Evolutionary conservation across 2,797 vertebrate species (phyloP).

Genomic region (Chelonia mydas): DNA sequence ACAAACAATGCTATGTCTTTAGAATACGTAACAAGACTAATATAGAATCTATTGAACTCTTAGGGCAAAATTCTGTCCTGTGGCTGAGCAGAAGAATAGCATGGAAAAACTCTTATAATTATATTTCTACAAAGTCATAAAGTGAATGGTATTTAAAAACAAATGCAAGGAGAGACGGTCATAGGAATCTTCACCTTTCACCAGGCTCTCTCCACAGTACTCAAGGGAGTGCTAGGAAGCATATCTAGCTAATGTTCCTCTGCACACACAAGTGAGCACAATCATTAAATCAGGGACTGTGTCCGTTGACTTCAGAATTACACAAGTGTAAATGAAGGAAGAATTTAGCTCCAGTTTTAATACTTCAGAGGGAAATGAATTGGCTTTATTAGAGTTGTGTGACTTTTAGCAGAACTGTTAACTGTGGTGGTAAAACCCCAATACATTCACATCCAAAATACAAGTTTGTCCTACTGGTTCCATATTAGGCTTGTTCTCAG

Average conservation of each 20-base stretch:
- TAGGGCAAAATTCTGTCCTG: background rate
- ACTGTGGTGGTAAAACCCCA: background rate
- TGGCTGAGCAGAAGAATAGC: background rate
- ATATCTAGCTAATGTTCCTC: background rate
- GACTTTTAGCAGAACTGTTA: background rate
- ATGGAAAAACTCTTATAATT: background rate
- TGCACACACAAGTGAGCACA: background rate
- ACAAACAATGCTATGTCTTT: rapidly evolving
- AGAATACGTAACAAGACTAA: rapidly evolving
- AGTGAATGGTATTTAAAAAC: background rate
- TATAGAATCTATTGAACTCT: rapidly evolving
- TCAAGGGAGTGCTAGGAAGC: background rate
- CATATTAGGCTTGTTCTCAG: background rate
- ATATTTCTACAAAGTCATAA: background rate
- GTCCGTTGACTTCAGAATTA: background rate
- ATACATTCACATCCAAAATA: background rate
- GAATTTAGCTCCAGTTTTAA: background rate
- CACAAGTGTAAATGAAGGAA: background rate
- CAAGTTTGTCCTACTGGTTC: background rate
- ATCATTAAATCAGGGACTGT: background rate
- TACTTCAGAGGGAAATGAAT: background rate
- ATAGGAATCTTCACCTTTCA: background rate
- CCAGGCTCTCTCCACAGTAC: background rate
- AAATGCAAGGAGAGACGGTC: background rate
- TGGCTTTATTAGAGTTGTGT: background rate